Percentiles rank a stretch among this genome's conserved stretches.
These are phyloP conservation scores for Caenorhabditis sp. DNA, from an alignment of 2,888 invertebrate species.

Conservation along the genomic window DNA sequence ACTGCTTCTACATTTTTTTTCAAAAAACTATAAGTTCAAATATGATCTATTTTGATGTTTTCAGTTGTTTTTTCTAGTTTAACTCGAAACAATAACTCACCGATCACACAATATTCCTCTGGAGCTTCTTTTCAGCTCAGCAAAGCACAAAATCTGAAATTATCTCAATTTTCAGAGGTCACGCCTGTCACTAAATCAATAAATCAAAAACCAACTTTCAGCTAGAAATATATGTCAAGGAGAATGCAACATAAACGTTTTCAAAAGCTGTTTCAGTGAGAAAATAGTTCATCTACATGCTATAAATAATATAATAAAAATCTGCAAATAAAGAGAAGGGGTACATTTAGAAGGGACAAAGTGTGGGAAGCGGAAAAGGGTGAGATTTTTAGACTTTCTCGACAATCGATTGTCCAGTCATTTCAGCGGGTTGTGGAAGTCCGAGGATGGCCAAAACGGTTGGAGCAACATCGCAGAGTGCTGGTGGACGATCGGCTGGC, in stretches of 20 bases:
- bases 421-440: slow-evolving; percentile 70
- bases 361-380: not conserved
- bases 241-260: not conserved
- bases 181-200: too few relatives aligned
- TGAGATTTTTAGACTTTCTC: slow-evolving; percentile 38
- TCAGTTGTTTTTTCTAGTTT: too few relatives aligned
- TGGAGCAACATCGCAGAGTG: slow-evolving; percentile 73
- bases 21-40: too few relatives aligned
- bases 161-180: too few relatives aligned
- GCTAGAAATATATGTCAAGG: too few relatives aligned
- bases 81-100: too few relatives aligned
- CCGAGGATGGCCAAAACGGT: slow-evolving; percentile 72
- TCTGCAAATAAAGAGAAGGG: slow-evolving; percentile 8
- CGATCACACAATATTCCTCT: too few relatives aligned
- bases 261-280: not conserved
- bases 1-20: too few relatives aligned
- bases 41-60: too few relatives aligned
- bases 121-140: too few relatives aligned
- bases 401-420: slow-evolving; percentile 66
- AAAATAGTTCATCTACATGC: not conserved
- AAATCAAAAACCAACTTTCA: too few relatives aligned
- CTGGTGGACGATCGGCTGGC: slow-evolving; percentile 64
- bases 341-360: slow-evolving; percentile 10
- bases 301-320: slow-evolving; percentile 7
- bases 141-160: too few relatives aligned